Percentiles rank a stretch among this genome's conserved stretches.
These are phyloP conservation scores for Cremastobaeus sp. DNA, from an alignment of 2,888 invertebrate genomes.

Conservation along the genomic window DNA sequence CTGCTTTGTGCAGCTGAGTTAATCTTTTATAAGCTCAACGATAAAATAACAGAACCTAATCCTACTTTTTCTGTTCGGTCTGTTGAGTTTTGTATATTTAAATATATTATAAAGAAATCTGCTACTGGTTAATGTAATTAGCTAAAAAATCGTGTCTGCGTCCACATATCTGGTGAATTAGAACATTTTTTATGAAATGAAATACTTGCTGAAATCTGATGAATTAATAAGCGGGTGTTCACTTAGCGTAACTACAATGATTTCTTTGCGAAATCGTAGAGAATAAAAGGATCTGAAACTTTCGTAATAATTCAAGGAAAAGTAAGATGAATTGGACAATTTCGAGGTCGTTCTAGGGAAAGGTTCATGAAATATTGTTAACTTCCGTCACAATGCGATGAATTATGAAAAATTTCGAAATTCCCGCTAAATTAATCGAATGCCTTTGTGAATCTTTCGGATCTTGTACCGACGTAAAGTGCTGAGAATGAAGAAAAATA, in stretches of 20 bases:
- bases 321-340: conserved; percentile 55
- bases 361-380: conserved; percentile 54
- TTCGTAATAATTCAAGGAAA: conserved; percentile 45
- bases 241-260: conserved; percentile 8
- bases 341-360: conserved; percentile 41
- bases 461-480: no score
- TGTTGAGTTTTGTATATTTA: no score
- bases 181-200: conserved; percentile 19
- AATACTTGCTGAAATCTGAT: conserved; percentile 32
- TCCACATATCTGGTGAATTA: no score
- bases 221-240: conserved; percentile 41
- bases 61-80: no score
- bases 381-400: conserved; percentile 45
- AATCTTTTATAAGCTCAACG: no score
- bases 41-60: no score
- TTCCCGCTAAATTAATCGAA: conserved; percentile 34
- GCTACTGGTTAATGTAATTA: no score
- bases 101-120: no score
- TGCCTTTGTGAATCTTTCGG: no score
- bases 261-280: conserved; percentile 37
- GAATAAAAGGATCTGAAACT: conserved; percentile 40
- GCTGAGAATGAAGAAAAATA: no score
- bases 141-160: no score
- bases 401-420: conserved; percentile 39
- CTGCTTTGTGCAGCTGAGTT: no score